phyloP scores from a whole-genome alignment of 2,113 vertebrate species.

The Porphyrio hochstetteri region DNA sequence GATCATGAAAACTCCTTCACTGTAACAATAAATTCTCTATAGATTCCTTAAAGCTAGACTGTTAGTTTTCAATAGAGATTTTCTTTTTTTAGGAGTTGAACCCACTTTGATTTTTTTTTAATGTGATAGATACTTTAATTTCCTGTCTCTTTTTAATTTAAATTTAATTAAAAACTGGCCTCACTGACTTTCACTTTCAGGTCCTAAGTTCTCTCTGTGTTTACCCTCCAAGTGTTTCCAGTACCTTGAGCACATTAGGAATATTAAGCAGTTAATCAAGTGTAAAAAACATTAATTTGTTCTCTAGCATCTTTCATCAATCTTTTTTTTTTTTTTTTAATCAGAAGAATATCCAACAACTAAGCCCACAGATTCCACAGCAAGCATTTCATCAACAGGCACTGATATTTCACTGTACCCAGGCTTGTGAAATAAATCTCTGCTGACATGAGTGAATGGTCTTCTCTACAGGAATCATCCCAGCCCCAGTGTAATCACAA shows the following conservation, averaged over 20 bases:
- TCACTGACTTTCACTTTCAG: slow-evolving; percentile 43
- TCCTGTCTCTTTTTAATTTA: slow-evolving; percentile 62
- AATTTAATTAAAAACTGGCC: slow-evolving; percentile 64
- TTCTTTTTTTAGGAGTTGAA: neutral
- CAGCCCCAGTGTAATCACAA: neutral
- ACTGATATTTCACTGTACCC: neutral
- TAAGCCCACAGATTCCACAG: neutral
- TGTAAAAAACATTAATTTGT: slow-evolving; percentile 63
- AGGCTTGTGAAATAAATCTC: slow-evolving; percentile 22
- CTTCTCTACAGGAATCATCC: neutral
- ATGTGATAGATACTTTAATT: slow-evolving; percentile 52
- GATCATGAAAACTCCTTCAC: neutral
- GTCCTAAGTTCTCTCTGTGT: slow-evolving; percentile 32
- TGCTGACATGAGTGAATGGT: neutral
- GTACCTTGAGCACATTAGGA: slow-evolving; percentile 46
- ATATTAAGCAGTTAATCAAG: slow-evolving; percentile 71
- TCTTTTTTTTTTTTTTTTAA: slow-evolving; percentile 40
- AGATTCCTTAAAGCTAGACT: neutral
- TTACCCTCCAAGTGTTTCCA: slow-evolving; percentile 56
- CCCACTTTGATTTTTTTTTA: neutral
- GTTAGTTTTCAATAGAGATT: neutral
- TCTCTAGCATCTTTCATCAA: slow-evolving; percentile 12
- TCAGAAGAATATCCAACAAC: slow-evolving; percentile 10
- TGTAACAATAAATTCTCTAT: neutral
- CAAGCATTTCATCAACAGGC: slow-evolving; percentile 25